Conservation (phyloP, 2,797 vertebrate genomes). For the Thunnus albacares region DNA sequence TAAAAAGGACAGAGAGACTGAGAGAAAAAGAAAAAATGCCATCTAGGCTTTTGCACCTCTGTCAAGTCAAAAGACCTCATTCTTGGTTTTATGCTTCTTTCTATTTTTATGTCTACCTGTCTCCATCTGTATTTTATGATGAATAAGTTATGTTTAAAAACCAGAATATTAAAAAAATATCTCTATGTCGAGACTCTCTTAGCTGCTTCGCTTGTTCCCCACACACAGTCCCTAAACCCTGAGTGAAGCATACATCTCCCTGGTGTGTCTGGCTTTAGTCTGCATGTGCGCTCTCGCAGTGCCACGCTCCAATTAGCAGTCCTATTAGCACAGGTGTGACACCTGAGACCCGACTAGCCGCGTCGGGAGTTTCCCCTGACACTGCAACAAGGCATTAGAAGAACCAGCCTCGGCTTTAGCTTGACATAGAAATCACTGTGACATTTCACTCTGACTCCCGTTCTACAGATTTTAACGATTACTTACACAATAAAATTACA, state of each 20-base stretch:
- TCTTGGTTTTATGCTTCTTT: background rate
- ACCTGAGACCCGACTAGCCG: slow-evolving; percentile 65
- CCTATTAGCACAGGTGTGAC: slow-evolving; percentile 67
- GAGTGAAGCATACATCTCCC: slow-evolving; percentile 12
- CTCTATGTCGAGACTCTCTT: background rate
- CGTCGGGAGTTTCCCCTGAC: slow-evolving; percentile 20
- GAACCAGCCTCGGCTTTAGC: slow-evolving; percentile 22
- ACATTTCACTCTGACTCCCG: slow-evolving; percentile 36
- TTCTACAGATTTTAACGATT: background rate
- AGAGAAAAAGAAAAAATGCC: background rate
- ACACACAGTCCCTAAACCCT: background rate
- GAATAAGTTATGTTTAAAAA: slow-evolving; percentile 18
- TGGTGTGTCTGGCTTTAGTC: slow-evolving; percentile 9
- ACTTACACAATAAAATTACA: too few species aligned
- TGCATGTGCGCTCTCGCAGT: background rate
- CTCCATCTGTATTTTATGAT: slow-evolving; percentile 2
- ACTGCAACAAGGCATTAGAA: slow-evolving; percentile 12
- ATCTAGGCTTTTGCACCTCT: slow-evolving; percentile 22
- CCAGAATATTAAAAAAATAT: background rate
- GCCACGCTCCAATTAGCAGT: slow-evolving; percentile 66
- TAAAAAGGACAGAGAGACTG: slow-evolving; percentile 6
- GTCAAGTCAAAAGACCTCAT: slow-evolving; percentile 12
- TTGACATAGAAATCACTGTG: slow-evolving; percentile 61
- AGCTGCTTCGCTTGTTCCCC: slow-evolving; percentile 9
- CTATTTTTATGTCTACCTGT: background rate